Evolutionary conservation across 2,797 vertebrate genomes (phyloP).

Genomic region (Spinus olivaceus): DNA sequence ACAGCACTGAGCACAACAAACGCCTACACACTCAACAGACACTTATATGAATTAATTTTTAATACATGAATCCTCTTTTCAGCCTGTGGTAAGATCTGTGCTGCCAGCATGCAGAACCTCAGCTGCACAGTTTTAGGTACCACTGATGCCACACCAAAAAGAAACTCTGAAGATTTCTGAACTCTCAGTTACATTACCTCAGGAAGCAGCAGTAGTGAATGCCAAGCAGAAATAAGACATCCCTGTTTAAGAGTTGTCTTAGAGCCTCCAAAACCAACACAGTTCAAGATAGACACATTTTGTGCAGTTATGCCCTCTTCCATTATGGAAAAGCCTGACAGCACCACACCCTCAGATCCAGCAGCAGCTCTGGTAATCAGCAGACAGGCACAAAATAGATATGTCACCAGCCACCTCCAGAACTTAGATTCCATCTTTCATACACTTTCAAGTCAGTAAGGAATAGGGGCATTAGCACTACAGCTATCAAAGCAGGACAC

Average conservation of each 20-base stretch:
- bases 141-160: not conserved
- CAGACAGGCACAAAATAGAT: not conserved
- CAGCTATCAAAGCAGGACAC: not conserved
- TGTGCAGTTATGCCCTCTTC: not conserved
- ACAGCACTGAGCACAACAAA: not conserved
- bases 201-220: not conserved
- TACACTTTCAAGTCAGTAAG: not conserved
- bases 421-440: not conserved
- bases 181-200: not conserved
- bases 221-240: not conserved
- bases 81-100: not conserved
- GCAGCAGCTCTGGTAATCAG: not conserved
- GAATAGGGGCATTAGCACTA: not conserved
- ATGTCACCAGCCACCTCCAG: not conserved
- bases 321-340: not conserved
- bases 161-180: accelerated
- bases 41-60: not conserved
- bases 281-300: not conserved
- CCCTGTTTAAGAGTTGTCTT: not conserved
- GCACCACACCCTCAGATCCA: not conserved
- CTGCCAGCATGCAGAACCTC: not conserved
- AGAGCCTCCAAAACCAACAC: not conserved
- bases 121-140: not conserved
- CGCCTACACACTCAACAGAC: accelerated
- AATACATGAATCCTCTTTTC: not conserved